Base-by-base conservation (phyloP, 2,797 vertebrate genomes). In the Poecilia picta region DNA sequence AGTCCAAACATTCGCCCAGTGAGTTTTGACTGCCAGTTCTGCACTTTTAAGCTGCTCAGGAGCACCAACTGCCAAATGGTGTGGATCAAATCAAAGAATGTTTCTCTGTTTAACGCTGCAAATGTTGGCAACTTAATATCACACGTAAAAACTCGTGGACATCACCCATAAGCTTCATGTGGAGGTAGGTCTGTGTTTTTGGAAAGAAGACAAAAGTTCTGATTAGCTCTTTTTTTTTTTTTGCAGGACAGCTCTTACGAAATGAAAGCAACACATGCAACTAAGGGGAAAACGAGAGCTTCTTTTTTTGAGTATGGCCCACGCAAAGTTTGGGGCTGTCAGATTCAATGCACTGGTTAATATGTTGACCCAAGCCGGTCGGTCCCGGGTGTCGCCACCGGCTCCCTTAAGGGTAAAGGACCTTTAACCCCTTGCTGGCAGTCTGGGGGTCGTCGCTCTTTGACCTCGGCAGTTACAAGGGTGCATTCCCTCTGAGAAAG, bases 381-480 rank as follows among this genome's bases (percentile, higher is more conserved):
- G 80, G 90, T 92, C 93, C 82, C 49, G 77, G 78, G 80, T 88
- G 91, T 93, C 91, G 85, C 94, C 90, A 90, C 82, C 33, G 83
- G 25, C 84, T 90, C 89, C 92, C 92, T 73, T 4, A 73, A 83
- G 87, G 85, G 89, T 8, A 0, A 31, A 8, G 51, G 89, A 91
- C 87, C 85, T 85, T 76, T 86, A 78, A 94, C 91, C 89, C 83
- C 39, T 68, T 68, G 25, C 55, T 77, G 77, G 88, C 87, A 90
- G 93, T 83, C 73, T 77, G 64, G 72, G 85, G 95, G 93, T 93
- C 93, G 87, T 84, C 82, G 66, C 33, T 66, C 77, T 77, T 89
- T 92, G 93, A 95, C 93, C 92, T 89, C 78, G 3, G 85, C 68
- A 83, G 91, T 93, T 93, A 92, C 85, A 82, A 87, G 89, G 88